Evolutionary conservation across 2,888 invertebrate genomes (phyloP), one percentile per base, ranked within the genome.

Genomic region (Protodeltote pygarga): DNA sequence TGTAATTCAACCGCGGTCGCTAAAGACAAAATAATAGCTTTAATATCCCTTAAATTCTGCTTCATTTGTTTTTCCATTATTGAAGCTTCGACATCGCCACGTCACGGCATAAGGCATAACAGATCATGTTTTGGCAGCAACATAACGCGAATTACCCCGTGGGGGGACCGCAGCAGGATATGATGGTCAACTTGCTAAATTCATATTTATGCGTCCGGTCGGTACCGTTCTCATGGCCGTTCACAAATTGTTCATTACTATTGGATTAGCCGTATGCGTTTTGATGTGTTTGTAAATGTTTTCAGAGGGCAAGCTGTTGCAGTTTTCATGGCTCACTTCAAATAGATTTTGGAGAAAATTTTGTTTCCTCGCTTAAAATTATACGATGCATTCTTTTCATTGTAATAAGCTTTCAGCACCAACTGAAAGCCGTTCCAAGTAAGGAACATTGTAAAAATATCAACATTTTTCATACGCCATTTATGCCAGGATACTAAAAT

Each of bases 131-230:
- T 72, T 61, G 68, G 60, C 61, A 50, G 52, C 52, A 51, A 53
- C 52, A 53, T 58, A 44, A 59, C 54, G 75, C 73, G 71, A 77
- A 77, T 75, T 65, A 63, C 57, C 23, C 41, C 33, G 49, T 49
- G 32, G 51, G 62, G 65, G 48, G 58, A 27, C 17, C 40, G 23
- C 52, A 53, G 54, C 67, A 83, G 85, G 85, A 87, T 74, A 79
- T 71, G 62, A 51, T 73, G 74, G 77, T 73, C 76, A 71, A 64
- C 65, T 77, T 75, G 84, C 85, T 88, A 87, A 88, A 86, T 87
- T 80, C 73, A 77, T 81, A 87, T 87, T 88, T 89, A 88, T 88
- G 83, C 77, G 77, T 88, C 87, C 88, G 84, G 83, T 46, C 19
- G 45, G 20, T 32, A 31, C 38, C 28, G 35, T 54, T 66, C 63